These are phyloP conservation scores for Crenuchus spilurus DNA, from an alignment of 2,797 vertebrate species.

Conservation along the genomic window DNA sequence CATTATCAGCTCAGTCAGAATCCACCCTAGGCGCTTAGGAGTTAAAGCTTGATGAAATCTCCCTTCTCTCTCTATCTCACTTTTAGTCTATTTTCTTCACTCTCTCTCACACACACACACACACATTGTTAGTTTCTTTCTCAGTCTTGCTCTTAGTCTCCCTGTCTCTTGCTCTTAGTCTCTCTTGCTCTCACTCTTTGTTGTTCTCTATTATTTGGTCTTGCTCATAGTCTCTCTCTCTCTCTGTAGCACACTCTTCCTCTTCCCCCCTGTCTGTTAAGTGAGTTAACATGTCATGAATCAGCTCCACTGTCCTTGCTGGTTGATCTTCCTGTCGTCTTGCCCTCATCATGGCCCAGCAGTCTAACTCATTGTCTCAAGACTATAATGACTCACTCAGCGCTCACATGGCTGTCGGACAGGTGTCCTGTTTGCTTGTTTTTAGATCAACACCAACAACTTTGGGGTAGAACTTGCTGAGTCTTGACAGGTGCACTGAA, in stretches of 20 bases:
- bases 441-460: conserved; percentile 16
- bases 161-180: conserved; percentile 36
- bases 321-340: not conserved
- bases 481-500: conserved; percentile 28
- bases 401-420: conserved; percentile 19
- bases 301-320: not conserved
- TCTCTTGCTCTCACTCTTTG: not conserved
- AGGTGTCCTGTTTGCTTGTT: conserved; percentile 19
- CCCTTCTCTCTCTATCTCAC: conserved; percentile 1
- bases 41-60: not conserved
- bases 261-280: conserved; percentile 12
- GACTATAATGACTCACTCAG: not conserved
- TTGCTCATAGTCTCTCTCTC: conserved; percentile 51
- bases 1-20: conserved; percentile 66
- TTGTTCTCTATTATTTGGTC: conserved; percentile 15
- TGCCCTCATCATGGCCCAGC: not conserved
- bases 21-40: conserved; percentile 58
- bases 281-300: not conserved
- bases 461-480: not conserved
- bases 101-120: not conserved
- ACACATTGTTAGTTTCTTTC: not conserved
- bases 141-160: conserved; percentile 38
- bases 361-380: not conserved
- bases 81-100: not conserved
- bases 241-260: conserved; percentile 50